Base-by-base conservation (phyloP, 30 jellyfish, hydroid and myxozoan genomes). In the Aurelia sp. region DNA sequence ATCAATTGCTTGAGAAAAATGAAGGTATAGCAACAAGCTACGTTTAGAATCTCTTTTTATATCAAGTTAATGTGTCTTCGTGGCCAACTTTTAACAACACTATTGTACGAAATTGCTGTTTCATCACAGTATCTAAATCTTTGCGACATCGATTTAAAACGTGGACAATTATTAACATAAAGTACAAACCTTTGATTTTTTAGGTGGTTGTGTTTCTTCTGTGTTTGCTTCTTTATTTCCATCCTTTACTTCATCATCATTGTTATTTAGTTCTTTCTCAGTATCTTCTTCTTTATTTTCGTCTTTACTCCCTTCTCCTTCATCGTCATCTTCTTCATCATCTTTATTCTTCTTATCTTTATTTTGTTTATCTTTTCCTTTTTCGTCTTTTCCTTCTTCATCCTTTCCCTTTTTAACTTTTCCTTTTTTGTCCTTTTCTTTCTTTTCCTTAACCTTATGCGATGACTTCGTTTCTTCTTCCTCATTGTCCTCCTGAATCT, bases 151-250 rank as follows among this genome's bases (percentile, higher is more conserved):
- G 9, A 38, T 38, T 4, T 7, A 38, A 38, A 38, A 38, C 50
- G 7, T 38, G 9, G 9, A 38, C 8, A 38, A 38, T 38, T 4
- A 38, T 1, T 38, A 38, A 38, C 3, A 38, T 38, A 30, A 21
- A 4, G 27, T 19, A 30, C 66, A 6, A 27, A 84, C 93, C 88
- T 72, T 84, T 8, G 93, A 84, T 60, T 71, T 74, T 64, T 78
- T 78, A 18, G 72, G 61, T 33, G 89, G 71, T 35, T 78, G 80
- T 11, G 57, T 11, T n/a, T 85, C 97, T 7, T 91, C 82, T 2
- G 16, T 77, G 10, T 78, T 61, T 19, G 40, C 63, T 66, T 50
- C 79, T 59, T 76, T 58, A 8, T 51, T 76, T n/a, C 47, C 87
- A 5, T 62, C 88, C 5, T 4, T 27, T 8, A 62, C 50, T 44